phyloP scores from a whole-genome alignment of 2,113 vertebrate species.

The Chaetops frenatus region DNA sequence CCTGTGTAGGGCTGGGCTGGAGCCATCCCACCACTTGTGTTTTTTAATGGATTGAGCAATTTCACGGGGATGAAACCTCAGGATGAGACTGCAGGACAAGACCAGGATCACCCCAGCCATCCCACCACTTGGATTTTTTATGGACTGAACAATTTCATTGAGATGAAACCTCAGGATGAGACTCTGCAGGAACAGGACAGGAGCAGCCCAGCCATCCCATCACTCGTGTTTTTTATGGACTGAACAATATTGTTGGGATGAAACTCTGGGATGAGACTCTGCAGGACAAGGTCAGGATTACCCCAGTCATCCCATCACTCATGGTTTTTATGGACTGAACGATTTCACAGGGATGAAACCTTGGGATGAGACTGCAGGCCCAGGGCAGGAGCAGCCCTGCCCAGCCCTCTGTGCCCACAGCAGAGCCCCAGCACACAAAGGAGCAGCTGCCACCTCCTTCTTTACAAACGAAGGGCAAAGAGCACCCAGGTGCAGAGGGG shows the following conservation, averaged over 20 bases:
- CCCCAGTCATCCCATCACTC: not conserved
- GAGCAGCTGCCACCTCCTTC: no score
- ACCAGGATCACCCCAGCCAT: no score
- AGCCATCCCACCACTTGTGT: not conserved
- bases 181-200: not conserved
- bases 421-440: rapidly evolving
- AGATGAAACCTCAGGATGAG: not conserved
- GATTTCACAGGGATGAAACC: not conserved
- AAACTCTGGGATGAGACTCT: not conserved
- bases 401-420: not conserved
- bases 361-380: not conserved
- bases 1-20: not conserved
- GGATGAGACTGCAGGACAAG: not conserved
- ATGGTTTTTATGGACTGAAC: not conserved
- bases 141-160: not conserved
- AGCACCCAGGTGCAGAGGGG: no score
- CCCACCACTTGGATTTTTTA: not conserved
- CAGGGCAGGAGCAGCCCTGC: not conserved
- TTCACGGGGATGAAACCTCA: rapidly evolving
- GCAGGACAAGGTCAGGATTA: not conserved
- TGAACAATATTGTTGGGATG: not conserved
- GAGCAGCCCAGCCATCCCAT: not conserved
- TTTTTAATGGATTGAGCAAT: not conserved
- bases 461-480: no score
- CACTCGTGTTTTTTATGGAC: not conserved